Percentiles rank a stretch among this genome's conserved stretches.
phyloP scores from a whole-genome alignment of 2,113 vertebrate genomes.

The Bagarius yarrelli region DNA sequence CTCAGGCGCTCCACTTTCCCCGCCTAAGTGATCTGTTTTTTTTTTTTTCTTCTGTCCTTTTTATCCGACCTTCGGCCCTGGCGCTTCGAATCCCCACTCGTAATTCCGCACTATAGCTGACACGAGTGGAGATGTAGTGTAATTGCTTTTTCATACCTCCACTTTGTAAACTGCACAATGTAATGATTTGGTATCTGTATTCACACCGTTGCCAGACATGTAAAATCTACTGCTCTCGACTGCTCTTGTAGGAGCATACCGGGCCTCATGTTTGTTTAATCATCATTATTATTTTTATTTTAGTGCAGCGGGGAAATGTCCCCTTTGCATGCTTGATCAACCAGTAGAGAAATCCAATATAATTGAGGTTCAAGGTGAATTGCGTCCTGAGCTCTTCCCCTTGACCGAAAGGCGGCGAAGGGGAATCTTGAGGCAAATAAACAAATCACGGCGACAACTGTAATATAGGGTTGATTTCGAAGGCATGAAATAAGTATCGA shows the following conservation, averaged over 20 bases:
- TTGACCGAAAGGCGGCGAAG: slow-evolving; percentile 70
- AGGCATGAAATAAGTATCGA: slow-evolving; percentile 82
- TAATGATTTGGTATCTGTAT: slow-evolving; percentile 74
- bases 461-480: slow-evolving; percentile 79
- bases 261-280: slow-evolving; percentile 77
- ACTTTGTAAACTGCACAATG: slow-evolving; percentile 68
- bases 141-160: slow-evolving; percentile 67
- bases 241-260: slow-evolving; percentile 54
- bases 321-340: slow-evolving; percentile 95
- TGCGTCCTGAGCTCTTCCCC: slow-evolving; percentile 74
- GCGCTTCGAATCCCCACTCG: slow-evolving; percentile 65
- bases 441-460: slow-evolving; percentile 77
- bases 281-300: slow-evolving; percentile 80
- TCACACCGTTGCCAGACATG: slow-evolving; percentile 60
- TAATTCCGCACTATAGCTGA: slow-evolving; percentile 65
- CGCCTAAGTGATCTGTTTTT: slow-evolving; percentile 45
- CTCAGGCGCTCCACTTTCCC: slow-evolving; percentile 50
- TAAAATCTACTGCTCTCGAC: slow-evolving; percentile 67
- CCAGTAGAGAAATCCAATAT: slow-evolving; percentile 89
- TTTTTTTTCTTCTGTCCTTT: slow-evolving; percentile 40
- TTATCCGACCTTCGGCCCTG: slow-evolving; percentile 72
- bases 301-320: slow-evolving; percentile 78
- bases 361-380: slow-evolving; percentile 88
- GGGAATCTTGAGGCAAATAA: slow-evolving; percentile 80
- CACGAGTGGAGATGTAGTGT: slow-evolving; percentile 68